Conservation (phyloP, 2,797 vertebrate species). For the Chelon labrosus region DNA sequence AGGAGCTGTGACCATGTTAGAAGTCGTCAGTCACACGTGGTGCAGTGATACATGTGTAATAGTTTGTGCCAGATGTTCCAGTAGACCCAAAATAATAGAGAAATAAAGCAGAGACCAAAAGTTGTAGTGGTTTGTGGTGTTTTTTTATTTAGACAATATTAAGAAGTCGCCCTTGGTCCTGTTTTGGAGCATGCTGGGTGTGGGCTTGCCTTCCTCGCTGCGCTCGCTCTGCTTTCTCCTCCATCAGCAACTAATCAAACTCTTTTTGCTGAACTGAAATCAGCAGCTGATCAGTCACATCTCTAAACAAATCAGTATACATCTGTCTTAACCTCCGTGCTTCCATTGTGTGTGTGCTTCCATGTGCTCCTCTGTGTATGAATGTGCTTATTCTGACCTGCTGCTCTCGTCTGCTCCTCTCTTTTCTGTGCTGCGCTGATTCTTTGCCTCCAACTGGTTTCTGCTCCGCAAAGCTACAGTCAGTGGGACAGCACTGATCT, state of each 20-base stretch:
- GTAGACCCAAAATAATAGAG: conserved; percentile 46
- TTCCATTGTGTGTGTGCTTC: conserved; percentile 41
- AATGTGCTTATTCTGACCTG: conserved; percentile 80
- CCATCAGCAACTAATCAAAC: conserved; percentile 66
- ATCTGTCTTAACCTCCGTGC: conserved; percentile 39
- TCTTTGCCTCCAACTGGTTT: conserved; percentile 85
- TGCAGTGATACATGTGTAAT: conserved; percentile 58
- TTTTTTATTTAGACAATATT: conserved; percentile 66
- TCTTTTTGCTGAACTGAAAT: conserved; percentile 45
- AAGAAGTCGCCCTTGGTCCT: conserved; percentile 36
- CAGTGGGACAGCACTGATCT: conserved; percentile 94
- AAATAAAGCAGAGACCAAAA: conserved; percentile 85
- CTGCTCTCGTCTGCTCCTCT: conserved; percentile 77
- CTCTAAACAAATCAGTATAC: conserved; percentile 4
- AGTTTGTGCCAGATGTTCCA: conserved; percentile 61
- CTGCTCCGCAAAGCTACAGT: conserved; percentile 94
- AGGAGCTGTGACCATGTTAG: conserved; percentile 53
- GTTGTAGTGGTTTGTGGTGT: conserved; percentile 79
- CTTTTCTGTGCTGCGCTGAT: conserved; percentile 77
- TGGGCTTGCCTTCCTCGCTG: conserved; percentile 60
- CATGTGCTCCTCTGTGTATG: conserved; percentile 53
- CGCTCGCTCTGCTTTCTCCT: conserved; percentile 63
- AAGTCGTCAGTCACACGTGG: conserved; percentile 28
- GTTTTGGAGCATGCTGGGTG: conserved; percentile 54
- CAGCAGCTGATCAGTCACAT: not conserved